Evolutionary conservation across 2,113 vertebrate genomes (phyloP).

Genomic region (Apodemus speciosus): DNA sequence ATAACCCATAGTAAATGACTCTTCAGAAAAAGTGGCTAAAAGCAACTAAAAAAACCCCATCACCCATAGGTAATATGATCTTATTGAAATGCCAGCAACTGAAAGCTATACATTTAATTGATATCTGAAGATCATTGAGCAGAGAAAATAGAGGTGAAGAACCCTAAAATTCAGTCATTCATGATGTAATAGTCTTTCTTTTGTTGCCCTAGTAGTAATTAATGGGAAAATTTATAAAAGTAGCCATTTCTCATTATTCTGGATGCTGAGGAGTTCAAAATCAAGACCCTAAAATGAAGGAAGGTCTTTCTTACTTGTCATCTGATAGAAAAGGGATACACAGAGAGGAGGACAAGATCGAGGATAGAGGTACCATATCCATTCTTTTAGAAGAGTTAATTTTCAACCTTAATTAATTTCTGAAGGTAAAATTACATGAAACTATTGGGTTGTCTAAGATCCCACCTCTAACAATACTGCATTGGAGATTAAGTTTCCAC

Average conservation of each 20-base stretch:
- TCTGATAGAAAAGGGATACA: background rate
- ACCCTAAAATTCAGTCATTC: background rate
- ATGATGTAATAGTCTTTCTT: background rate
- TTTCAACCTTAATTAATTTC: background rate
- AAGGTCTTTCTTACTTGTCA: background rate
- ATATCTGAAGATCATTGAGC: background rate
- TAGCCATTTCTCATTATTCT: background rate
- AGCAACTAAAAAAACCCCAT: background rate
- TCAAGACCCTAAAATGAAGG: background rate
- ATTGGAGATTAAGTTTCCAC: background rate
- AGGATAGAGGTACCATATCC: background rate
- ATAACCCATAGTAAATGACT: background rate
- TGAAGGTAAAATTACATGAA: no score
- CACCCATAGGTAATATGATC: background rate
- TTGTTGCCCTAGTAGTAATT: background rate
- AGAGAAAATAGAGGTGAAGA: background rate
- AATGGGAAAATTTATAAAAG: background rate
- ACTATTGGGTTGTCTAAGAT: rapidly evolving
- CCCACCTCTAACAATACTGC: background rate
- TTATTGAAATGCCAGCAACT: background rate
- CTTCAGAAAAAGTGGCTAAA: background rate
- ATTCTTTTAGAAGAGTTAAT: background rate
- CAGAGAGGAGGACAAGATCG: background rate
- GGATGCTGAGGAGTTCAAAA: background rate
- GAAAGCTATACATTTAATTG: background rate